These are phyloP conservation scores for Phenganax subtilis DNA, from an alignment of 92 coral and sea anemone species.

Conservation along the genomic window DNA sequence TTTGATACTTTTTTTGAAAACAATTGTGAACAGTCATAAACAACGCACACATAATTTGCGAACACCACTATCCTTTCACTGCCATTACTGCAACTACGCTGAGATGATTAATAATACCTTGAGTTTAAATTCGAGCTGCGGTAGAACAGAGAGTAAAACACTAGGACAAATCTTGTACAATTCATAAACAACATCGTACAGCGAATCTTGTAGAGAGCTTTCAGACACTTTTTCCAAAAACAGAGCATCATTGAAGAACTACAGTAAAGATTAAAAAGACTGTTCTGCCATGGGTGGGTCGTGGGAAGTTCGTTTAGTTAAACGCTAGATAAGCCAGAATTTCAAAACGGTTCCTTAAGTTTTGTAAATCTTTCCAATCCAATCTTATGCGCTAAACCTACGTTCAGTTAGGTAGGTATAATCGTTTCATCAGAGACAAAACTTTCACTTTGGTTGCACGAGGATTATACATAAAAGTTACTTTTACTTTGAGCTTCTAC, in stretches of 20 bases:
- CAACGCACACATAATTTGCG: background rate
- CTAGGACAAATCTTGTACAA: slow-evolving; percentile 67
- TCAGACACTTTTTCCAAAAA: slow-evolving; percentile 70
- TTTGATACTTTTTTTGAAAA: too few relatives aligned
- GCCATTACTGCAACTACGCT: background rate
- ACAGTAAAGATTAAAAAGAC: background rate
- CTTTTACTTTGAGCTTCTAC: too few relatives aligned
- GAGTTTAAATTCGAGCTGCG: slow-evolving; percentile 88
- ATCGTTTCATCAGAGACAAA: too few relatives aligned
- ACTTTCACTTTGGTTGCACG: too few relatives aligned
- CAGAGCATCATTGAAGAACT: slow-evolving; percentile 89
- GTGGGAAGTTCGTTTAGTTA: background rate
- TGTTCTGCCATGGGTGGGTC: background rate
- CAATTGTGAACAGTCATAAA: background rate
- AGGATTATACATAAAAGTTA: too few relatives aligned
- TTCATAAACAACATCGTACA: slow-evolving; percentile 78
- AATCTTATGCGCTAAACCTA: too few relatives aligned
- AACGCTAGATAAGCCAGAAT: background rate
- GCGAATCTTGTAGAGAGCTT: slow-evolving; percentile 58
- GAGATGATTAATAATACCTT: slow-evolving; percentile 56
- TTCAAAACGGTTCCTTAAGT: background rate
- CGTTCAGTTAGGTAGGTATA: too few relatives aligned
- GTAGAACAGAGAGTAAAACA: slow-evolving; percentile 77
- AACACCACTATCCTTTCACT: background rate
- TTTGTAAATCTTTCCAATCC: background rate